These are phyloP conservation scores for Lichenostomus cassidix DNA, from an alignment of 2,113 vertebrate species.

Conservation along the genomic window DNA sequence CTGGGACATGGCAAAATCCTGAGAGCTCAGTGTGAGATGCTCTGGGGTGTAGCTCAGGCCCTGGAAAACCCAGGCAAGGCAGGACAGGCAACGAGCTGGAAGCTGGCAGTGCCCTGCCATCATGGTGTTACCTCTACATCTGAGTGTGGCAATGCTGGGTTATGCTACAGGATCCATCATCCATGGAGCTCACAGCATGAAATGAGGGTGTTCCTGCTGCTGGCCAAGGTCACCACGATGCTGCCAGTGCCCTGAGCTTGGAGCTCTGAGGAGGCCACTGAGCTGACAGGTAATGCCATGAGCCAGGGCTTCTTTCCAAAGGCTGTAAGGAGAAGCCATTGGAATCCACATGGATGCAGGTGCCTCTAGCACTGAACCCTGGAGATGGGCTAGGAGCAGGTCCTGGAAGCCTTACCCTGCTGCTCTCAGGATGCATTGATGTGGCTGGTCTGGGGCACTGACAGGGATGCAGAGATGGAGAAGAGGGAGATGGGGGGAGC, in stretches of 20 bases:
- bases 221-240: not conserved
- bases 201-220: not conserved
- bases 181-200: rapidly evolving
- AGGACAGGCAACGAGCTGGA: not conserved
- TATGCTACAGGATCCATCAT: not conserved
- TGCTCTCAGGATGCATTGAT: not conserved
- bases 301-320: not conserved
- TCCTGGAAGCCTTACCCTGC: not conserved
- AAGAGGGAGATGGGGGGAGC: not conserved
- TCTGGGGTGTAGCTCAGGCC: not conserved
- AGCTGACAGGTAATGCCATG: not conserved
- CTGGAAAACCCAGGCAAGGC: not conserved
- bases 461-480: not conserved
- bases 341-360: not conserved
- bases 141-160: not conserved
- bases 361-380: not conserved
- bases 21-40: not conserved
- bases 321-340: not conserved
- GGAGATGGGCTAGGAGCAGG: not conserved
- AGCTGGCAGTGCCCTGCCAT: not conserved
- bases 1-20: not conserved
- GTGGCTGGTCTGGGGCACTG: not conserved
- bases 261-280: not conserved
- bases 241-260: not conserved
- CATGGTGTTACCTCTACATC: not conserved